Base-by-base conservation (phyloP, 2,797 vertebrate genomes). In the Anas flavirostris region DNA sequence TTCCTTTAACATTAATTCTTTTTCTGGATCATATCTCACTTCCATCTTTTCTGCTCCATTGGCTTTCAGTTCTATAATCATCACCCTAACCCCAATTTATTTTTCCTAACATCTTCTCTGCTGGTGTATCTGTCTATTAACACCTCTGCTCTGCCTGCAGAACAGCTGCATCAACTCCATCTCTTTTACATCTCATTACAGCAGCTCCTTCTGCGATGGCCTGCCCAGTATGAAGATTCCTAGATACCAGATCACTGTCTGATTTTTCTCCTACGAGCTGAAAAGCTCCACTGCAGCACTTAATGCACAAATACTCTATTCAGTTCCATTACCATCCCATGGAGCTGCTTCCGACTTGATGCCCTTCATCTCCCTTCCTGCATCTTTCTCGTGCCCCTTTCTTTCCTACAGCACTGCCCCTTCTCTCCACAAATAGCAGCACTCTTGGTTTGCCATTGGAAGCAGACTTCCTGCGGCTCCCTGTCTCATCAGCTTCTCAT, bases 381-480 rank as follows among this genome's bases (percentile, higher is more conserved):
- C 70, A 95, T 93, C 73, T 90, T 90, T 84, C 68, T 76, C 25
- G 2, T 91, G 91, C 81, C 94, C 92, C 95, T 91, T 94, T 91
- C 88, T 75, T 91, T 90, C 83, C 81, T 85, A 82, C 78, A 91
- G 95, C 81, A 68, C 93, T 95, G 90, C 88, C 95, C 95, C 90
- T 94, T 96, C 68, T 94, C 83, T 90, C 95, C 93, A 94, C 93
- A 96, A 96, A 96, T 96, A 96, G 96, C 90, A 96, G 88, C 96
- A 95, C 95, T 96, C 94, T 91, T 96, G 83, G 93, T 93, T 90
- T 96, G 93, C 94, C 95, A 94, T 73, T 95, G 91, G 93, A 95
- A 94, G 76, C 94, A 96, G 91, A 94, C 95, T 96, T 96, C 95
- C 95, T 96, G 86, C 86, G 3, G 95, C 91, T 96, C 95, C 88